These are phyloP conservation scores for Steromphala cineraria DNA, from an alignment of 2,888 invertebrate genomes.

Conservation along the genomic window DNA sequence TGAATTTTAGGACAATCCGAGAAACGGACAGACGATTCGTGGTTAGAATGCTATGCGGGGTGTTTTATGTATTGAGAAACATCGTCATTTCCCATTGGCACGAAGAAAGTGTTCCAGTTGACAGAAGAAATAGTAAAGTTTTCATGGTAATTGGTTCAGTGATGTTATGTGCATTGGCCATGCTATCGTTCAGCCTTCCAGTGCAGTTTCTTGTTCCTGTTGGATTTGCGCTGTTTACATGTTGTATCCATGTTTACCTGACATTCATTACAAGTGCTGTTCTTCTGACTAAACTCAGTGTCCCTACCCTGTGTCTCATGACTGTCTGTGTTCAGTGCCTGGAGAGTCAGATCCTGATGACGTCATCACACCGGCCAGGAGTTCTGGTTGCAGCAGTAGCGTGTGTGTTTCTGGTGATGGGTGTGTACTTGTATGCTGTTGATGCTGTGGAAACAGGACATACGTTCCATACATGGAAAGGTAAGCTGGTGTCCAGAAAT, in stretches of 20 bases:
- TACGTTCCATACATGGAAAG: conserved; percentile 6
- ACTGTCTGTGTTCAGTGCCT: not conserved
- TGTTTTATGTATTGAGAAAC: conserved; percentile 41
- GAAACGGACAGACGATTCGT: conserved; percentile 33
- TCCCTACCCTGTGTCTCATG: not conserved
- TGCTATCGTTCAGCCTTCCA: conserved; percentile 28
- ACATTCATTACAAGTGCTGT: not conserved
- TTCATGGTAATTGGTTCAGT: conserved; percentile 25
- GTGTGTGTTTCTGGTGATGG: conserved; percentile 13
- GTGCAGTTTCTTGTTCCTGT: conserved; percentile 37
- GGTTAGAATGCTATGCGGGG: conserved; percentile 38
- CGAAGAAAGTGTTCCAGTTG: conserved; percentile 35
- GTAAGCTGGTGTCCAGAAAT: not conserved
- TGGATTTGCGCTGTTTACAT: conserved; percentile 34
- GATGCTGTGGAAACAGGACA: conserved; percentile 23
- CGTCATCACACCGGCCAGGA: not conserved
- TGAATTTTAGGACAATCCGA: conserved; percentile 23
- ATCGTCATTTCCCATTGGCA: conserved; percentile 39
- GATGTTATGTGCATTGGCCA: conserved; percentile 23
- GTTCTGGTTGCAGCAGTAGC: conserved; percentile 24
- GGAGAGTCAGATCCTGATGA: not conserved
- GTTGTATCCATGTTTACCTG: conserved; percentile 25
- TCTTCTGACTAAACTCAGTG: not conserved
- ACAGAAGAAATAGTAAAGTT: conserved; percentile 24
- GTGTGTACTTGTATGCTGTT: conserved; percentile 21